These are phyloP conservation scores for Stenoptilia bipunctidactyla DNA, from an alignment of 2,888 invertebrate species.

Conservation along the genomic window DNA sequence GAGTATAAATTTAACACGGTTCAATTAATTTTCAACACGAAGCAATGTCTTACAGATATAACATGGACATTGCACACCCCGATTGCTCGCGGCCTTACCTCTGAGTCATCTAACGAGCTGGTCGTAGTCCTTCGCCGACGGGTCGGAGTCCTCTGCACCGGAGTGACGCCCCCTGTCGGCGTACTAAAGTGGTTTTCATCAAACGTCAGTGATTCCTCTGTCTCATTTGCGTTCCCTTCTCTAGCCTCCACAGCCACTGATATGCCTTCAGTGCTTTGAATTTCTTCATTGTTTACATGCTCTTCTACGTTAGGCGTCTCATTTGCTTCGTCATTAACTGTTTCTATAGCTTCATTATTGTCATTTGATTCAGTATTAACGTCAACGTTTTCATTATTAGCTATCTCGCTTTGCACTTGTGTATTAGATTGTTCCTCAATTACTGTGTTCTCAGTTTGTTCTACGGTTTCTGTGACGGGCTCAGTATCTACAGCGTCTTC, in stretches of 20 bases:
- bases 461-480: neutral
- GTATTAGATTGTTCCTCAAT: constrained; percentile 6
- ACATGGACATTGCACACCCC: neutral
- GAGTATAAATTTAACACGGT: neutral
- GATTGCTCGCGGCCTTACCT: constrained; percentile 48
- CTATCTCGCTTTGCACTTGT: constrained; percentile 10
- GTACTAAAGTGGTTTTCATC: constrained; percentile 68
- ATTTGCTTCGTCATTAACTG: constrained; percentile 1
- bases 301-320: constrained; percentile 9
- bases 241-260: constrained; percentile 13
- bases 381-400: constrained; percentile 4
- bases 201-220: constrained; percentile 41
- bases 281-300: constrained; percentile 4
- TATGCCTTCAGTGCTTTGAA: neutral
- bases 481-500: neutral
- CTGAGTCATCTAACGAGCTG: constrained; percentile 52
- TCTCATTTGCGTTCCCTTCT: constrained; percentile 21
- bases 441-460: neutral
- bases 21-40: no score
- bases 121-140: constrained; percentile 33
- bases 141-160: constrained; percentile 26
- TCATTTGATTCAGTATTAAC: constrained; percentile 6
- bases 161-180: constrained; percentile 44
- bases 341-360: constrained; percentile 8
- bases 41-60: no score